Evolutionary conservation across 2,113 vertebrate genomes (phyloP), one percentile per base, ranked within the genome.

Genomic region (Clarias gariepinus): DNA sequence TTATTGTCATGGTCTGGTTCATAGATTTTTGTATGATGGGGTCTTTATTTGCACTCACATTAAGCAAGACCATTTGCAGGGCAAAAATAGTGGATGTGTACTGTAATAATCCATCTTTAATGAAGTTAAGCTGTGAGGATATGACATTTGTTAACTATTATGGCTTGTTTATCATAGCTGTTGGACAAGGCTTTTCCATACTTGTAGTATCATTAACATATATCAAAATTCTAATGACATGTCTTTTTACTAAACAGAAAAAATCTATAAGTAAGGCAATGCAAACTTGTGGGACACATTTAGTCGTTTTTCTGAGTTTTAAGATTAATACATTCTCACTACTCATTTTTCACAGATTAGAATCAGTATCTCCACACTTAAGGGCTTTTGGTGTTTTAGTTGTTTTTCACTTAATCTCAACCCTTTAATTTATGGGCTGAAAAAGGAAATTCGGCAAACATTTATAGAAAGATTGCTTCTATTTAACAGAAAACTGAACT

Each of bases 61-160:
- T 79, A 21, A 57, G 53, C 4, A 58, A 79, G 58, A 28, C 57
- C 10, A 79, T 79, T 0, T 79, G 76, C 76, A 78, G 23, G n/a
- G 57, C 53, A n/a, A n/a, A n/a, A n/a, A n/a, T n/a, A n/a, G n/a
- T n/a, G n/a, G n/a, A n/a, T n/a, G n/a, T n/a, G n/a, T 78, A 78
- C 15, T 78, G 76, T 3, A 78, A 78, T 78, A 57, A 78, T 57
- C 76, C 76, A 1, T 78, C 76, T 57, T 30, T 78, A 78, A 4
- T 78, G 76, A 78, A 78, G 15, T 11, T 78, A 78, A 78, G 13
- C n/a, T 78, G 76, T 78, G 76, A 78, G 76, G 53, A 78, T 78
- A 78, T 9, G 8, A 58, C 53, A 11, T 53, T 6, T 0, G 0
- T 30, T 57, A 79, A 79, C 9, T 79, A 79, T 3, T 79, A 79